These are phyloP conservation scores for Junonia oenone DNA, from an alignment of 2,888 invertebrate genomes.

Conservation along the genomic window DNA sequence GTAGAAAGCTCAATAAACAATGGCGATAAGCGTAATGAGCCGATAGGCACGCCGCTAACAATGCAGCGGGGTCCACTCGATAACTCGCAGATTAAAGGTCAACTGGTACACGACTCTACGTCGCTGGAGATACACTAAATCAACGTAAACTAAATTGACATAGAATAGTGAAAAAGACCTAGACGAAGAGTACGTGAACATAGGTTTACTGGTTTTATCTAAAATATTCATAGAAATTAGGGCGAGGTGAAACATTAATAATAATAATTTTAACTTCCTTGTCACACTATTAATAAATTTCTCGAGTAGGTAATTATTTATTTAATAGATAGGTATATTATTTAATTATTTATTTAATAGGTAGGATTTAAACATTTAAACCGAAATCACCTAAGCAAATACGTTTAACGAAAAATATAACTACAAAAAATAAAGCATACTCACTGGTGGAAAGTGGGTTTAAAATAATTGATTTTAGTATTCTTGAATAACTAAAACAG, in stretches of 20 bases:
- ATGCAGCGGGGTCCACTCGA: conserved; percentile 38
- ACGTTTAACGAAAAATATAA: no score
- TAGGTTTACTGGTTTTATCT: not conserved
- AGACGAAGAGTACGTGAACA: no score
- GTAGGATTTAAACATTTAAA: no score
- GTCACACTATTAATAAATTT: no score
- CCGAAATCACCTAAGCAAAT: no score
- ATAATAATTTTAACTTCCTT: no score
- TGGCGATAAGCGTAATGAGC: conserved; percentile 42
- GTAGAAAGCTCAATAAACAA: conserved; percentile 47
- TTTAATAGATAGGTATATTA: no score
- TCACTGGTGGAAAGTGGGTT: conserved; percentile 23
- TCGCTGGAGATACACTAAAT: not conserved
- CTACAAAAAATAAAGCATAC: conserved; percentile 10
- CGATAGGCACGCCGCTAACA: conserved; percentile 47
- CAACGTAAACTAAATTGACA: not conserved
- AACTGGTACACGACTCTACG: conserved; percentile 30
- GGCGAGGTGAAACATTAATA: no score
- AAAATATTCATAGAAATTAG: no score
- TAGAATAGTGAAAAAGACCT: no score
- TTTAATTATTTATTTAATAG: no score
- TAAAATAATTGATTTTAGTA: conserved; percentile 5
- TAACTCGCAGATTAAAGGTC: conserved; percentile 47
- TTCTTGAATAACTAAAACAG: conserved; percentile 16
- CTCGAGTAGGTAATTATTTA: no score